A percentile compares a stretch with the other conserved stretches of the same genome.
Conservation (phyloP, 1,140 invertebrate genomes). For the Sinella curviseta region DNA sequence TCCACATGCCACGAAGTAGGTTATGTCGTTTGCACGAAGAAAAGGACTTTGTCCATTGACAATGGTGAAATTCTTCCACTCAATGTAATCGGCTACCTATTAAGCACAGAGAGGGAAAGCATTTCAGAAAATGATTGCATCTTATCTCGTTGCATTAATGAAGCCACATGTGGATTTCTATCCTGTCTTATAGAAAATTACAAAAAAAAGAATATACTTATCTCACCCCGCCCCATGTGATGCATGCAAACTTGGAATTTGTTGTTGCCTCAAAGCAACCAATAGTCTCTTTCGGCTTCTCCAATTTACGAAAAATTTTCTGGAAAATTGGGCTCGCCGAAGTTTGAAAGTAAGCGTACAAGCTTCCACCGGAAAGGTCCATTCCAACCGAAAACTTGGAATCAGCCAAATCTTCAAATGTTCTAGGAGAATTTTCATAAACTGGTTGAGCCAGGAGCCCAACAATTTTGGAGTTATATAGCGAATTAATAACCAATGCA, state of each 20-base stretch:
- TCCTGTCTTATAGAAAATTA: no score
- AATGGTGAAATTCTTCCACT: neutral
- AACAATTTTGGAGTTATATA: neutral
- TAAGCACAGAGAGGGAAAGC: no score
- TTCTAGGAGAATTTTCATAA: neutral
- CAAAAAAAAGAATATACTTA: no score
- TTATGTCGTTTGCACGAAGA: neutral
- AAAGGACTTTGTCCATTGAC: neutral
- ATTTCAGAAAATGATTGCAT: no score
- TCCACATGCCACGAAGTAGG: neutral
- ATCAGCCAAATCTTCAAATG: slow-evolving; percentile 4
- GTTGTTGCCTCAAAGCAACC: neutral
- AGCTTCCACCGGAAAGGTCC: neutral
- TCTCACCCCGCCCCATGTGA: neutral
- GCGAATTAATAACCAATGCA: neutral
- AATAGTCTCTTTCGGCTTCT: neutral
- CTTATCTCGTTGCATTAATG: no score
- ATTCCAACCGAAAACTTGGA: neutral
- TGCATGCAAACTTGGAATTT: slow-evolving; percentile 13
- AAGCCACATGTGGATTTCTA: no score
- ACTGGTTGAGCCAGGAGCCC: neutral
- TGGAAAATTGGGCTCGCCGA: neutral
- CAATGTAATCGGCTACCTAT: slow-evolving; percentile 2
- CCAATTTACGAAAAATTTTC: neutral
- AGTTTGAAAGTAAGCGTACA: neutral